phyloP scores from a whole-genome alignment of 2,888 invertebrate genomes.

The Halictus quadricinctus region DNA sequence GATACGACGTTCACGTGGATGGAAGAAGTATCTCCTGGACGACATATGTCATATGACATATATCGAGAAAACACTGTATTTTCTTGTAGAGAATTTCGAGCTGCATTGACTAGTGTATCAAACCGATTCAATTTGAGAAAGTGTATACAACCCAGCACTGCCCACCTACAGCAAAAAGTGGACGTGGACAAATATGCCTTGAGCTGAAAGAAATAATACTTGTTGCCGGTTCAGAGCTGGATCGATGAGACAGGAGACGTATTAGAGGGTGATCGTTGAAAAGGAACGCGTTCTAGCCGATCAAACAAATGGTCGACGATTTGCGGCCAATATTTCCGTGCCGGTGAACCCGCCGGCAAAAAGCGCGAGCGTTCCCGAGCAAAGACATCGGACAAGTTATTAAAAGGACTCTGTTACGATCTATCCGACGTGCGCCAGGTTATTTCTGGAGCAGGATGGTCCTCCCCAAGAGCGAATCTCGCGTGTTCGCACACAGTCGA shows the following conservation, averaged over 20 bases:
- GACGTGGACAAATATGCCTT: too few relatives aligned
- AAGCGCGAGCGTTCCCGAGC: constrained; percentile 14
- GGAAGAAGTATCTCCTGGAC: too few relatives aligned
- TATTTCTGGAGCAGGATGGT: constrained; percentile 68
- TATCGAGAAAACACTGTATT: too few relatives aligned
- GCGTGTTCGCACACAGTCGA: constrained; percentile 44
- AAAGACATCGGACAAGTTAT: constrained; percentile 65
- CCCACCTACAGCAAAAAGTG: too few relatives aligned
- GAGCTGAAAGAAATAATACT: not conserved
- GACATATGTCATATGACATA: too few relatives aligned
- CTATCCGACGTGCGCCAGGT: constrained; percentile 62
- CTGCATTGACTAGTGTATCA: too few relatives aligned
- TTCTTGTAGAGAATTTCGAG: too few relatives aligned
- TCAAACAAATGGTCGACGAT: constrained; percentile 11
- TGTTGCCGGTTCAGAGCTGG: not conserved
- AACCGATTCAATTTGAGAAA: too few relatives aligned
- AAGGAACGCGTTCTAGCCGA: not conserved
- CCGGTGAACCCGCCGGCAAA: constrained; percentile 12
- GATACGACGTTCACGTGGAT: too few relatives aligned
- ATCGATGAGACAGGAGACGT: not conserved
- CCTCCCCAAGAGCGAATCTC: constrained; percentile 45
- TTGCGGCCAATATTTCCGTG: constrained; percentile 19
- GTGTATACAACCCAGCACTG: too few relatives aligned
- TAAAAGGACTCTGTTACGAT: constrained; percentile 67
- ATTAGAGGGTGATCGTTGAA: not conserved